Conservation (phyloP, 2,888 invertebrate species). For the Aporophyla nigra region DNA sequence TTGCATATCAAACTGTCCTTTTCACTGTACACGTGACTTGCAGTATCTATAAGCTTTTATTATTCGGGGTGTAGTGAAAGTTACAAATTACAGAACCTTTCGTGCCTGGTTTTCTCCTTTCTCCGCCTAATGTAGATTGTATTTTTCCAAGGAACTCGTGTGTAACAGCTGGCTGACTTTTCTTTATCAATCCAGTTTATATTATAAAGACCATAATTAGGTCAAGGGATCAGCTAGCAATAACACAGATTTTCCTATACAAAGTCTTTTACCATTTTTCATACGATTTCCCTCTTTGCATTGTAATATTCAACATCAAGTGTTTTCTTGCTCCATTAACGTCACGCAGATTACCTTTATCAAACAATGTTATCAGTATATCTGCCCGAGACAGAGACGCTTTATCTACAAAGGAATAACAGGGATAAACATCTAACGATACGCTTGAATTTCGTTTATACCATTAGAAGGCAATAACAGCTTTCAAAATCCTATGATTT, state of each 20-base stretch:
- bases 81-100: neutral
- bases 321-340: neutral
- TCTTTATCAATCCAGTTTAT: neutral
- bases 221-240: neutral
- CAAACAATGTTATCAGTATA: neutral
- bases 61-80: neutral
- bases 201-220: conserved; percentile 7
- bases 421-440: neutral
- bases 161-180: neutral
- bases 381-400: neutral
- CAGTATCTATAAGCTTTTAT: conserved; percentile 3
- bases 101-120: neutral
- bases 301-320: neutral
- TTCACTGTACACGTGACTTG: conserved; percentile 5
- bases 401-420: neutral
- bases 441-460: conserved; percentile 7
- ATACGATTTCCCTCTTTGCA: neutral
- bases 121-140: neutral
- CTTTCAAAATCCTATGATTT: neutral
- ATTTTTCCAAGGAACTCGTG: no score
- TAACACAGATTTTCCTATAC: neutral
- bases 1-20: neutral
- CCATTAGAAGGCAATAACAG: conserved; percentile 2
- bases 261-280: neutral
- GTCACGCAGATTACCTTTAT: neutral